Percentiles rank a stretch among this genome's conserved stretches.
Conservation (phyloP, 2,888 invertebrate species). For the Drosophila niveifrons region DNA sequence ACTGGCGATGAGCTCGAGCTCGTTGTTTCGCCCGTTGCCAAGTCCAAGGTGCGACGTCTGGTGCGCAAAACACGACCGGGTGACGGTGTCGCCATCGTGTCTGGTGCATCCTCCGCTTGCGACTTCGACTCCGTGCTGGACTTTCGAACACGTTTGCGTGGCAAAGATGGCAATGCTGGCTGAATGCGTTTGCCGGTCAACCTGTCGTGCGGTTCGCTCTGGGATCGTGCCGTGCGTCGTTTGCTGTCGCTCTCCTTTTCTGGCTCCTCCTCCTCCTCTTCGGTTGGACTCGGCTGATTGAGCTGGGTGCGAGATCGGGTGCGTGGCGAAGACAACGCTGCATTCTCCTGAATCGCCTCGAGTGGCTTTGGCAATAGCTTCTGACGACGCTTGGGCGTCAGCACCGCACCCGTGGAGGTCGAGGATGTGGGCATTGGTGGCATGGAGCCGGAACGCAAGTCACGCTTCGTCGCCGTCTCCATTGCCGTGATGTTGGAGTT, state of each 20-base stretch:
- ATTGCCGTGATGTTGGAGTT: background rate
- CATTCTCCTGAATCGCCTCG: slow-evolving; percentile 27
- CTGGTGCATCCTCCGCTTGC: background rate
- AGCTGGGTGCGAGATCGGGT: slow-evolving; percentile 26
- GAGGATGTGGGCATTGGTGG: slow-evolving; percentile 21
- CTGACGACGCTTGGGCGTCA: slow-evolving; percentile 31
- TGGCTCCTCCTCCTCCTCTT: background rate
- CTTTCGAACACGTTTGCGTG: background rate
- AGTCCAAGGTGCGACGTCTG: background rate
- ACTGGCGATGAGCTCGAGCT: background rate
- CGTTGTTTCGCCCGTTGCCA: background rate
- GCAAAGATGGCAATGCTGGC: too few relatives aligned
- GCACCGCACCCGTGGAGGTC: slow-evolving; percentile 9
- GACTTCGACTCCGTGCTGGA: background rate
- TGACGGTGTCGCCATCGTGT: background rate
- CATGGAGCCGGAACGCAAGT: slow-evolving; percentile 35
- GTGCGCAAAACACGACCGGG: background rate
- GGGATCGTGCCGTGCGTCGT: slow-evolving; percentile 9
- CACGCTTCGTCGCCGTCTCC: slow-evolving; percentile 1
- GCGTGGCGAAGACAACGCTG: slow-evolving; percentile 11
- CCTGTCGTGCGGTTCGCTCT: slow-evolving; percentile 43
- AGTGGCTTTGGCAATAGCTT: slow-evolving; percentile 2
- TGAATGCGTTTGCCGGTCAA: background rate
- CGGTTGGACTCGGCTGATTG: background rate
- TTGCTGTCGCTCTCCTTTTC: background rate